phyloP scores from a whole-genome alignment of 2,113 vertebrate genomes.

The Alexandromys fortis region DNA sequence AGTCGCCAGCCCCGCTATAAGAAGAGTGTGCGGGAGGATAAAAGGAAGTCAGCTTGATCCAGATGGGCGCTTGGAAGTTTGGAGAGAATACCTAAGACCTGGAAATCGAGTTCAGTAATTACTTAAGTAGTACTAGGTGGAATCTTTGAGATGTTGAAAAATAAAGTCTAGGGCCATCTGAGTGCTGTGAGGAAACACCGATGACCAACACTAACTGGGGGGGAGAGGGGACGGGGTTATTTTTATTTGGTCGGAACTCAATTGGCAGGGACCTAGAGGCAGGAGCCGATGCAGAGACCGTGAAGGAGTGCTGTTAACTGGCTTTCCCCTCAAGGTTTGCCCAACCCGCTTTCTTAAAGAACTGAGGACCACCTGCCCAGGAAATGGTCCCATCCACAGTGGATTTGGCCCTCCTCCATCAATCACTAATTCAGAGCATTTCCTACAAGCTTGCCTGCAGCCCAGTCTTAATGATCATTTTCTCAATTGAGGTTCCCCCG shows the following conservation, averaged over 20 bases:
- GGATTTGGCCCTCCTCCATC: not conserved
- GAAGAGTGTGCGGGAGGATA: not conserved
- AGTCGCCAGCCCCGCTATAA: not conserved
- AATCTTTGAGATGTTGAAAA: not conserved
- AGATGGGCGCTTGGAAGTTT: not conserved
- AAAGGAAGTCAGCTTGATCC: not conserved
- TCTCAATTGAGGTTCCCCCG: not conserved
- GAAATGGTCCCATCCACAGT: not conserved
- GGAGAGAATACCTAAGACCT: not conserved
- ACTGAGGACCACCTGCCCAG: not conserved
- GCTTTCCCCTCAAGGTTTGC: not conserved
- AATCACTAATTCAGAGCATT: not conserved
- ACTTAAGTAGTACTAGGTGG: not conserved
- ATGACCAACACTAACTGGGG: not conserved
- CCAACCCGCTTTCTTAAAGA: not conserved
- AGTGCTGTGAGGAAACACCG: not conserved
- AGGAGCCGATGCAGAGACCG: not conserved
- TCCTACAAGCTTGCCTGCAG: not conserved
- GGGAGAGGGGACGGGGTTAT: not conserved
- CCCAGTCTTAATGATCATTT: not conserved
- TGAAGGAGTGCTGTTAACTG: not conserved
- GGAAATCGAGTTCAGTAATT: not conserved
- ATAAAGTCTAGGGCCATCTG: not conserved
- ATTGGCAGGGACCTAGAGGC: not conserved
- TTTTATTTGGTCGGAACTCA: not conserved